A percentile compares a stretch with the other conserved stretches of the same genome.
phyloP scores from a whole-genome alignment of 2,113 vertebrate species.

The Catharus fuscescens region DNA sequence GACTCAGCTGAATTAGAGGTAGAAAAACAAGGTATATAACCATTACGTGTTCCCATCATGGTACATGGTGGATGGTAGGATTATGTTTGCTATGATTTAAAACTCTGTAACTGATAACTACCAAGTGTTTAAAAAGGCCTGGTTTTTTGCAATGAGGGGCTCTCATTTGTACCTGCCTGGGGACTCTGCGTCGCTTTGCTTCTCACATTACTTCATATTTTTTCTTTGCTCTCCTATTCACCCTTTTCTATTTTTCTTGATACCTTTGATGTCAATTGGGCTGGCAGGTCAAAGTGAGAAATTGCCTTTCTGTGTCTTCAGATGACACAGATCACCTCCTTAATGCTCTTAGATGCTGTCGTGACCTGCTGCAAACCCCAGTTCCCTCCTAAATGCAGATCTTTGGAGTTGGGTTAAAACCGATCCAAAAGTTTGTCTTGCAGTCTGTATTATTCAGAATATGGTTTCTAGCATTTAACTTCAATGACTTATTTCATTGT shows the following conservation, averaged over 20 bases:
- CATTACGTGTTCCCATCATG: fast-evolving
- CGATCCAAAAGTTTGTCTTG: background rate
- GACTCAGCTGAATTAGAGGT: background rate
- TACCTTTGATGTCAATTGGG: background rate
- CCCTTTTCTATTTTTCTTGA: background rate
- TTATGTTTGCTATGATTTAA: background rate
- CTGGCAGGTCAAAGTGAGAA: background rate
- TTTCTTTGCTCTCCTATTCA: background rate
- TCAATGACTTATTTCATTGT: background rate
- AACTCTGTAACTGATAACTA: too few relatives aligned
- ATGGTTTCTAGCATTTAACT: background rate
- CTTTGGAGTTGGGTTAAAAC: background rate
- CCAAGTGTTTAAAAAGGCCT: background rate
- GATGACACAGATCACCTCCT: background rate
- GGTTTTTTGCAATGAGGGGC: background rate
- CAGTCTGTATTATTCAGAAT: background rate
- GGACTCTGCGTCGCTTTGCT: fast-evolving
- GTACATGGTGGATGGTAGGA: too few relatives aligned
- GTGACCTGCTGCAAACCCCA: background rate
- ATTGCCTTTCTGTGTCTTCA: background rate
- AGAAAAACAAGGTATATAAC: background rate
- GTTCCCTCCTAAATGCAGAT: background rate
- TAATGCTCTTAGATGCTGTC: background rate
- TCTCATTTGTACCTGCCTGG: too few relatives aligned
- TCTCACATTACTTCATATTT: background rate